Conservation (phyloP, 2,888 invertebrate species). For the Idaea dimidiata region DNA sequence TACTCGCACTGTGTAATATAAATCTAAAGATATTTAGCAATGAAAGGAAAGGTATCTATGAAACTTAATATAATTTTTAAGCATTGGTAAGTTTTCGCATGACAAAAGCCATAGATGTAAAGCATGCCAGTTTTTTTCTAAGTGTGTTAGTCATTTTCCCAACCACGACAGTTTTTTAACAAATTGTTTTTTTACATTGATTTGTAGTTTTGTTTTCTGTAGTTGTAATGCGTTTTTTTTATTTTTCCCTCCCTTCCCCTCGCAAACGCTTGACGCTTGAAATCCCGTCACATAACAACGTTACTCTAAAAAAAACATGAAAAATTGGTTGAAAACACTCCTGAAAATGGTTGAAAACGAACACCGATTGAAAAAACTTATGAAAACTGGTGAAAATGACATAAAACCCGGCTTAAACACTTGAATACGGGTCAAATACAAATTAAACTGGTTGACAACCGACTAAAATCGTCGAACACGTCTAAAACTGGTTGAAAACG, state of each 20-base stretch:
- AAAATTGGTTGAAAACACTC: neutral
- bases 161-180: slow-evolving; percentile 58
- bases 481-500: neutral
- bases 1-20: neutral
- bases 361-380: neutral
- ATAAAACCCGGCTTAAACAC: slow-evolving; percentile 43
- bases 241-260: slow-evolving; percentile 64
- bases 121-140: slow-evolving; percentile 58
- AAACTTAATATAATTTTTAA: neutral
- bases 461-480: slow-evolving; percentile 4
- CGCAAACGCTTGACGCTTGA: slow-evolving; percentile 80
- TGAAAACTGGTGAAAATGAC: slow-evolving; percentile 48
- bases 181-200: slow-evolving; percentile 32
- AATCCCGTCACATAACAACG: slow-evolving; percentile 74
- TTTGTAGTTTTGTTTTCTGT: slow-evolving; percentile 67
- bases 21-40: slow-evolving; percentile 2
- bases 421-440: slow-evolving; percentile 43
- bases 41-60: slow-evolving; percentile 1
- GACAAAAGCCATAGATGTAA: slow-evolving; percentile 71
- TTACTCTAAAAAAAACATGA: slow-evolving; percentile 39
- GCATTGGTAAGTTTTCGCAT: slow-evolving; percentile 52
- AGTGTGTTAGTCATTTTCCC: slow-evolving; percentile 79
- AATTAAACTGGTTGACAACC: slow-evolving; percentile 1
- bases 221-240: slow-evolving; percentile 81
- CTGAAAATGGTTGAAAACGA: slow-evolving; percentile 10